Conservation (phyloP, 2,888 invertebrate genomes). For the Liodrosophila aerea region DNA sequence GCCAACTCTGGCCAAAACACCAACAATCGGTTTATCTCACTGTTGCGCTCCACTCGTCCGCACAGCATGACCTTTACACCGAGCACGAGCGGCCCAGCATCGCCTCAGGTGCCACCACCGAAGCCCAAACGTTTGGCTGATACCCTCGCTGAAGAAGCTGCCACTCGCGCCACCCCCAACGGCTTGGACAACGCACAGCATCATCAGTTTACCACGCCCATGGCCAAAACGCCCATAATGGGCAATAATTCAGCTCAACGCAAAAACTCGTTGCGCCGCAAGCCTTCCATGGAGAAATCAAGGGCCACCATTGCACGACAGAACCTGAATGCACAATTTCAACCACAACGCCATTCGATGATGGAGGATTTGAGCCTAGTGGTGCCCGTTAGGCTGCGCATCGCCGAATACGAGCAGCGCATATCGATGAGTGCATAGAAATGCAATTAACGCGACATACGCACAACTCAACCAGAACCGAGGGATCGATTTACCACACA, state of each 20-base stretch:
- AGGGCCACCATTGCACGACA: slow-evolving; percentile 67
- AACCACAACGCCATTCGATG: slow-evolving; percentile 73
- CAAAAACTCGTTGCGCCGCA: slow-evolving; percentile 70
- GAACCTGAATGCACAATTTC: slow-evolving; percentile 57
- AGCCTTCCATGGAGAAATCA: slow-evolving; percentile 74
- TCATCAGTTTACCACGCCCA: slow-evolving; percentile 49
- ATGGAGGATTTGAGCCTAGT: slow-evolving; percentile 80
- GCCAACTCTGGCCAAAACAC: slow-evolving; percentile 27
- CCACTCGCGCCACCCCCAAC: no score
- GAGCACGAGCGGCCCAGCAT: slow-evolving; percentile 8
- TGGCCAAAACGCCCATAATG: slow-evolving; percentile 23
- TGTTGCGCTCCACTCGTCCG: slow-evolving; percentile 56
- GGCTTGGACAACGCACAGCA: slow-evolving; percentile 3
- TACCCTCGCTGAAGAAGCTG: no score
- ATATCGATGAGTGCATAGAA: slow-evolving; percentile 60
- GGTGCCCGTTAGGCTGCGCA: slow-evolving; percentile 76
- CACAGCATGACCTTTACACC: slow-evolving; percentile 40
- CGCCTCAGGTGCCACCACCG: slow-evolving; percentile 52
- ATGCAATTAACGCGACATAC: slow-evolving; percentile 6
- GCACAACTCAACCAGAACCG: not conserved
- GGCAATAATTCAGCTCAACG: slow-evolving; percentile 44
- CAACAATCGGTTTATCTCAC: slow-evolving; percentile 58
- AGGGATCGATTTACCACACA: slow-evolving; percentile 29
- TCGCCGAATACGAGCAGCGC: slow-evolving; percentile 78
- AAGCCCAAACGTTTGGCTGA: slow-evolving; percentile 58